Percentiles rank a stretch among this genome's conserved stretches.
phyloP scores from a whole-genome alignment of 2,113 vertebrate species.

The Tychaedon coryphoeus region DNA sequence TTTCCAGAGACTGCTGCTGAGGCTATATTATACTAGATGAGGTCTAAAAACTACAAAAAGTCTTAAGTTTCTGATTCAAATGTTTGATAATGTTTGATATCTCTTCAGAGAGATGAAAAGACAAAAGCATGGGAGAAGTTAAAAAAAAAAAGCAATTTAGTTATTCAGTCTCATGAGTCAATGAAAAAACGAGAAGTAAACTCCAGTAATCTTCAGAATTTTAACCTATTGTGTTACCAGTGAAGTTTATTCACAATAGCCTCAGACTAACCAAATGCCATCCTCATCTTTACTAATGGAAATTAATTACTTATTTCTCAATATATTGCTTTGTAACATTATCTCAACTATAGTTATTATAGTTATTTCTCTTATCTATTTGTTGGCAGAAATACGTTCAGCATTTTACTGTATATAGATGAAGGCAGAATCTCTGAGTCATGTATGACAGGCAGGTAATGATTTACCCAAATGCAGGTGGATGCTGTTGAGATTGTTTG shows the following conservation, averaged over 20 bases:
- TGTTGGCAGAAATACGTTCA: not conserved
- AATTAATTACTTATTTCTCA: not conserved
- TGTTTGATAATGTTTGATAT: not conserved
- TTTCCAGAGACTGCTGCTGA: not conserved
- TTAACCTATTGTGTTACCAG: not conserved
- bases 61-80: not conserved
- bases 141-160: not conserved
- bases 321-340: not conserved
- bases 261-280: not conserved
- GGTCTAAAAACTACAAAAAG: not conserved
- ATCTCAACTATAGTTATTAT: not conserved
- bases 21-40: not conserved
- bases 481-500: not conserved
- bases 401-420: not conserved
- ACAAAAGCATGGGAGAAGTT: not conserved
- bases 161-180: not conserved
- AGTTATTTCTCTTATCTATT: not conserved
- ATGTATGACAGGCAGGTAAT: not conserved
- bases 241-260: not conserved
- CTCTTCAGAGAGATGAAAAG: not conserved
- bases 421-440: not conserved
- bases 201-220: not conserved
- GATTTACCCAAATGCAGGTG: not conserved
- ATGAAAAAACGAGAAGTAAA: not conserved
- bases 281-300: not conserved